These are phyloP conservation scores for Chelon labrosus DNA, from an alignment of 2,797 vertebrate genomes.

Conservation along the genomic window DNA sequence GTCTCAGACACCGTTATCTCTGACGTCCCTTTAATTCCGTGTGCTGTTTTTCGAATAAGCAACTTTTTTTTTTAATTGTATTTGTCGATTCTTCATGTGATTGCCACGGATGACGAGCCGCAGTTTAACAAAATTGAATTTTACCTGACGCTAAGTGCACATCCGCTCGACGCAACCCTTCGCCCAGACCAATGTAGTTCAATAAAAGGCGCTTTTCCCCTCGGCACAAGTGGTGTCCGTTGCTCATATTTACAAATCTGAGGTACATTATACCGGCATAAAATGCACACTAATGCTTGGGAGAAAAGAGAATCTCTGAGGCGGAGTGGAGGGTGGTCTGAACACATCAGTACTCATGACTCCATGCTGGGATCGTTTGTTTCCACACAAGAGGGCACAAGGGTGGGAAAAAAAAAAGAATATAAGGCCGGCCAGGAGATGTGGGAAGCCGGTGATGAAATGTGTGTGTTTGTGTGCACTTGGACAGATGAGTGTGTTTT, in stretches of 20 bases:
- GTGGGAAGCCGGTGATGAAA: constrained; percentile 64
- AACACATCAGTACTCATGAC: constrained; percentile 82
- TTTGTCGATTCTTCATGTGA: no score
- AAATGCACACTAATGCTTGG: constrained; percentile 81
- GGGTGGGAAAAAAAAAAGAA: constrained; percentile 82
- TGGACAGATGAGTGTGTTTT: constrained; percentile 75
- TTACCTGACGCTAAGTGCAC: not conserved
- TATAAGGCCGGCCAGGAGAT: constrained; percentile 65
- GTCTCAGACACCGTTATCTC: constrained; percentile 60
- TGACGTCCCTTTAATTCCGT: not conserved
- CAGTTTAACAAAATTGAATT: not conserved
- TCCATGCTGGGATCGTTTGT: constrained; percentile 86
- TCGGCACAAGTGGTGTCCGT: constrained; percentile 56
- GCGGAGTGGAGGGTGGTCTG: constrained; percentile 84
- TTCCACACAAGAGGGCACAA: constrained; percentile 86
- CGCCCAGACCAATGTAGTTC: constrained; percentile 8
- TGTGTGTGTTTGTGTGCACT: constrained; percentile 58
- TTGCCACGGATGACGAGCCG: no score
- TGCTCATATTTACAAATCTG: constrained; percentile 73
- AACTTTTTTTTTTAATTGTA: not conserved
- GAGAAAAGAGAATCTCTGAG: constrained; percentile 75
- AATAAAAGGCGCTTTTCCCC: constrained; percentile 65
- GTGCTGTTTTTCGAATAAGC: not conserved
- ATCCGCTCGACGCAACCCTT: not conserved
- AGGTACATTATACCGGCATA: constrained; percentile 75